These are phyloP conservation scores for Melanaphis sacchari DNA, from an alignment of 1,140 invertebrate species.

Conservation along the genomic window DNA sequence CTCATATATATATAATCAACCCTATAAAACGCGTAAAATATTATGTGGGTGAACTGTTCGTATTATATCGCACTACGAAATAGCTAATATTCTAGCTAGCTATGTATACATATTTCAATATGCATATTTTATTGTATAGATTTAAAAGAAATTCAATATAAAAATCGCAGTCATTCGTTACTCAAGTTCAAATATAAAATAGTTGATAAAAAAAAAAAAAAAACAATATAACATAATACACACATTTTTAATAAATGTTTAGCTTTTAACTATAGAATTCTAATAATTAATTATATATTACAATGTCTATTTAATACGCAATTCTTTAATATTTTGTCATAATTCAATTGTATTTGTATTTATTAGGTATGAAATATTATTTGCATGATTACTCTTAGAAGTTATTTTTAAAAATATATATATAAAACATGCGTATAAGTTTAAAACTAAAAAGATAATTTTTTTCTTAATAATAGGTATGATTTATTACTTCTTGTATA, in stretches of 20 bases:
- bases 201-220: background rate
- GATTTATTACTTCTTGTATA: conserved; percentile 3
- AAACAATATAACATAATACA: background rate
- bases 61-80: background rate
- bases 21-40: background rate
- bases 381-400: background rate
- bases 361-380: background rate
- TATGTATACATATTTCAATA: background rate
- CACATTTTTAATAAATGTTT: background rate
- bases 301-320: background rate
- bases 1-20: background rate
- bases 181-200: background rate
- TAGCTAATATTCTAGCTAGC: background rate
- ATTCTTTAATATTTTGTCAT: background rate
- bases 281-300: background rate
- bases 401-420: background rate
- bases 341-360: background rate
- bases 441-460: background rate
- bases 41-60: background rate
- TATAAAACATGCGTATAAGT: background rate
- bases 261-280: background rate
- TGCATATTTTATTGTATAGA: background rate
- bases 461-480: background rate
- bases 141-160: background rate
- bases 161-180: background rate